Conservation (phyloP, 2,888 invertebrate species). For the Piscicola geometra region DNA sequence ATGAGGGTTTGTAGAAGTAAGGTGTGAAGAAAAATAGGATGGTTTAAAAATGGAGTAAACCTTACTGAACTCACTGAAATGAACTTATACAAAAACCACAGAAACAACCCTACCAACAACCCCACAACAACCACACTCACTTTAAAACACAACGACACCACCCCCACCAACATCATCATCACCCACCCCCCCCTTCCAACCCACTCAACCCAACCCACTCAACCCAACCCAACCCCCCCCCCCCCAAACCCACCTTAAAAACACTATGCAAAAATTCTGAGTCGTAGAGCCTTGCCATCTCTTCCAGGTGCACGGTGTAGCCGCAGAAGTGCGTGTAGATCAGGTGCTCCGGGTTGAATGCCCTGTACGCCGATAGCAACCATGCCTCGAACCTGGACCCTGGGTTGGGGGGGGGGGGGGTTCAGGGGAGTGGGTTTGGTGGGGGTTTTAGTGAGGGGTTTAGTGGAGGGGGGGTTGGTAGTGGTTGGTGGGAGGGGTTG, state of each 20-base stretch:
- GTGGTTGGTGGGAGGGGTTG: not conserved
- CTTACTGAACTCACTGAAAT: too few relatives aligned
- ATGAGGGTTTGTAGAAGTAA: too few relatives aligned
- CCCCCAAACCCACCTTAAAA: constrained; percentile 37
- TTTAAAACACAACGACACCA: too few relatives aligned
- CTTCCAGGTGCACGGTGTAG: constrained; percentile 42
- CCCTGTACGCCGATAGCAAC: constrained; percentile 48
- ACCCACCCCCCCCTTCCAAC: too few relatives aligned
- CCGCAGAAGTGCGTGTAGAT: constrained; percentile 44
- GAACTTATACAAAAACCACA: too few relatives aligned
- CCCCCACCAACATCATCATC: too few relatives aligned
- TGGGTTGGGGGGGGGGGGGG: constrained; percentile 41
- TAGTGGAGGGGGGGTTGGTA: not conserved
- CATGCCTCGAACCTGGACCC: constrained; percentile 51
- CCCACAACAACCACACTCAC: too few relatives aligned
- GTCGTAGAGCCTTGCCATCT: constrained; percentile 40
- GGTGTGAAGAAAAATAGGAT: too few relatives aligned
- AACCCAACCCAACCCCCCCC: too few relatives aligned
- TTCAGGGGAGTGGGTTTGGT: not conserved
- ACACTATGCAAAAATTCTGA: constrained; percentile 36
- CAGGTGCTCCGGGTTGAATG: constrained; percentile 46
- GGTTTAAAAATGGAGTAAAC: too few relatives aligned
- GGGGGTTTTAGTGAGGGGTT: not conserved
- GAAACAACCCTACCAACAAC: too few relatives aligned
- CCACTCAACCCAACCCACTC: too few relatives aligned